Base-by-base conservation (phyloP, 2,113 vertebrate species). In the Pipra filicauda region DNA sequence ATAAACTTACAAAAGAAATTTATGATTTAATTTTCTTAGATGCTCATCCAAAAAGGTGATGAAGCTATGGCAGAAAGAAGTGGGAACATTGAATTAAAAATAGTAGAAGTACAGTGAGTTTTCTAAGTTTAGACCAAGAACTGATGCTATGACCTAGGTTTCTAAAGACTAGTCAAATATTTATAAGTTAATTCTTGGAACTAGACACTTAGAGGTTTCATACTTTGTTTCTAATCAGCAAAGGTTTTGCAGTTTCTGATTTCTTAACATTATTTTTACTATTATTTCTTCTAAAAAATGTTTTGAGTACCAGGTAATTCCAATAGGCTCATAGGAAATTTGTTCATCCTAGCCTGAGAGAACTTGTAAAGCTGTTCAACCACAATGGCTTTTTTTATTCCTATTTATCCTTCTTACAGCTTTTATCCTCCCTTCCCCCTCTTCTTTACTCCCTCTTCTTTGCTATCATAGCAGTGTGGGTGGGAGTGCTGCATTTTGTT, bases 401-500 rank as follows among this genome's bases (percentile, higher is more conserved):
- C 5, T 80, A 48, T 85, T 95, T 95, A 79, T 79, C 35, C 9
- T 72, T 89, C 57, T 85, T 65, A 51, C 31, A 85, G 59, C 77
- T 92, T 94, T 80, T 87, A 91, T 90, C 35, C 39, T 91, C 88
- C 85, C 82, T 88, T 59, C 48, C 48, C 22, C 31, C 70, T n/a
- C 91, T 91, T 82, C 84, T 93, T 90, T 91, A 93, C 64, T 79
- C 83, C 91, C 85, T 67, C 35, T 80, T 49, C 70, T 55, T 96
- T 95, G 61, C 77, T 67, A 77, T 96, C 95, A 90, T 70, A 73
- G 86, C 57, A 69, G 88, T 79, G 83, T 79, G 59, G 59, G 93
- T 96, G 96, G 94, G 93, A 96, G 93, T 97, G 93, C 94, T 96
- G 93, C 84, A 70, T 91, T 93, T 97, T 96, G 93, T 95, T 97